Conservation (phyloP, 2,888 invertebrate species). For the Drosophila austrosaltans region DNA sequence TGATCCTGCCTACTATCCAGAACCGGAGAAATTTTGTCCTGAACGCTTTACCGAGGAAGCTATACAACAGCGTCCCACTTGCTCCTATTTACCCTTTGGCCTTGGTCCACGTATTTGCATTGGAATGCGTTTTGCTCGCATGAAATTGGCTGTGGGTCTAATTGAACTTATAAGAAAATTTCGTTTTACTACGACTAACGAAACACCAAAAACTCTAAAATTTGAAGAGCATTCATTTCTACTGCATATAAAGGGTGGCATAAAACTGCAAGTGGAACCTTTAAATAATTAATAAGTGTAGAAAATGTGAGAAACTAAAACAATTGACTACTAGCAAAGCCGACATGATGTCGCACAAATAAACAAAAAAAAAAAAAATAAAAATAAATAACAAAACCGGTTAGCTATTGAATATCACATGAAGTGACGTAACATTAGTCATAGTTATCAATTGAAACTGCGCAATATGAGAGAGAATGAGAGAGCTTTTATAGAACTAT, state of each 20-base stretch:
- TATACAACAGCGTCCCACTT: constrained; percentile 81
- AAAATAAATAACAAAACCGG: not conserved
- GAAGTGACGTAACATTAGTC: constrained; percentile 3
- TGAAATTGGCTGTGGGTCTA: constrained; percentile 70
- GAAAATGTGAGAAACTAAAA: not conserved
- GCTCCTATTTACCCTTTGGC: constrained; percentile 80
- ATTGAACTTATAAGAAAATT: constrained; percentile 58
- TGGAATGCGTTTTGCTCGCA: constrained; percentile 76
- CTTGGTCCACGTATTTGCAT: constrained; percentile 80
- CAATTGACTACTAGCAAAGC: not conserved
- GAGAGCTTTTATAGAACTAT: constrained; percentile 1
- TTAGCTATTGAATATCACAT: not conserved
- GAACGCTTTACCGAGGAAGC: constrained; percentile 85
- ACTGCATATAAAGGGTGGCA: constrained; percentile 53
- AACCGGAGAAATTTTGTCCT: constrained; percentile 86
- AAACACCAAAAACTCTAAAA: constrained; percentile 54
- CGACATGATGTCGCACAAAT: not conserved
- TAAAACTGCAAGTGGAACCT: constrained; percentile 55
- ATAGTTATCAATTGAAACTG: not conserved
- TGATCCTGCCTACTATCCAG: constrained; percentile 85
- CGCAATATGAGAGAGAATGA: not conserved
- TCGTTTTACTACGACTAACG: constrained; percentile 42
- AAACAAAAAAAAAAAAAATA: not conserved
- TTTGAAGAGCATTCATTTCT: constrained; percentile 51
- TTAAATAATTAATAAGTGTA: not conserved